phyloP scores from a whole-genome alignment of 2,888 invertebrate species.

The Thalpophila matura region DNA sequence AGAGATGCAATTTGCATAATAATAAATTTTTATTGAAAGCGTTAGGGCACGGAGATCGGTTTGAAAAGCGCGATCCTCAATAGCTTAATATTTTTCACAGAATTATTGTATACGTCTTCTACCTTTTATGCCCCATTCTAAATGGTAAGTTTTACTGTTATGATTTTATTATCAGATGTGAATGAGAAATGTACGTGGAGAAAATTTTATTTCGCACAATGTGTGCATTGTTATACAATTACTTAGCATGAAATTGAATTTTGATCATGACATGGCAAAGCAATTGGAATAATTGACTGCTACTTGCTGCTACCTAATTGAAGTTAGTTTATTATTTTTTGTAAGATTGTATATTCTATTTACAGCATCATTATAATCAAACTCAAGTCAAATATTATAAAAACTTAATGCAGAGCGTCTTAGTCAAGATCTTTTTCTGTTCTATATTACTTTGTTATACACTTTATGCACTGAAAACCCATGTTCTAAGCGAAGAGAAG shows the following conservation, averaged over 20 bases:
- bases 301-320: not conserved
- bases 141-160: conserved; percentile 58
- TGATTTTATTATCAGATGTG: conserved; percentile 56
- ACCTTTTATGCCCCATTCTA: conserved; percentile 47
- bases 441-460: conserved; percentile 21
- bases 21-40: conserved; percentile 86
- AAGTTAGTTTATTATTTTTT: no score
- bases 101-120: conserved; percentile 50
- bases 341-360: no score
- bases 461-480: conserved; percentile 26
- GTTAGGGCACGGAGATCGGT: conserved; percentile 68
- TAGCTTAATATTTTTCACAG: conserved; percentile 58
- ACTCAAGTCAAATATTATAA: no score
- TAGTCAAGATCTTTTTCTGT: not conserved
- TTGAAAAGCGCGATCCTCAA: conserved; percentile 74
- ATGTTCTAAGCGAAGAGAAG: conserved; percentile 21
- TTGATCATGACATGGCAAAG: conserved; percentile 29
- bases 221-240: conserved; percentile 32
- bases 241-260: conserved; percentile 48
- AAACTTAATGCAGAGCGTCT: no score
- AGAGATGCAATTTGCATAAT: conserved; percentile 88
- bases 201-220: conserved; percentile 43
- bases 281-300: conserved; percentile 14
- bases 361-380: no score
- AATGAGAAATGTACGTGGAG: conserved; percentile 51